Evolutionary conservation across 2,797 vertebrate genomes (phyloP), one percentile per base, ranked within the genome.

Genomic region (Tauraco hartlaubi): DNA sequence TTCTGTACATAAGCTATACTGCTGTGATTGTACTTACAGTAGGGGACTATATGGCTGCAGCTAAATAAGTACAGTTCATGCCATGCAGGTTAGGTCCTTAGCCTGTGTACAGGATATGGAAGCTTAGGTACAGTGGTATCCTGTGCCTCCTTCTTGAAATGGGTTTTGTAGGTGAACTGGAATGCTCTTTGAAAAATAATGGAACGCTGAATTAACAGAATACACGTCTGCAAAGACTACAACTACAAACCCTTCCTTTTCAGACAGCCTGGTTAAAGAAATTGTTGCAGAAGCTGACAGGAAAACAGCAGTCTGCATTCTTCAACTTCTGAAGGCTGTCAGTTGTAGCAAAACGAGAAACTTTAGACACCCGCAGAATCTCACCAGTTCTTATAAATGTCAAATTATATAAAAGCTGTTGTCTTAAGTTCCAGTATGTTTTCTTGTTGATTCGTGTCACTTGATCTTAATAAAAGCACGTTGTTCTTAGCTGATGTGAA

Each of bases 391-490:
- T 76, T 87, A 62, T 15, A 46, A 83, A 82, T 85, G 71, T 85
- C 71, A 74, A 59, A 54, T 74, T 48, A 55, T 39, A 43, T 48
- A 58, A 66, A 58, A 69, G 58, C 26, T 76, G 62, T 88, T 91
- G 88, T 96, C 76, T 76, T 71, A 81, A 81, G 87, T 92, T 88
- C 52, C 90, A 63, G 74, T 75, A 58, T 81, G 79, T 91, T 85
- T 90, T 91, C 85, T 90, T 90, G 87, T 92, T 85, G 73, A 75
- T 93, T 80, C 90, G 85, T 91, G 88, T 94, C 9, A n/a, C 74
- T 77, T 64, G 49, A 89, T 84, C 82, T 75, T 69, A 88, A 77
- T 89, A 88, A 90, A 91, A 86, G 58, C 62, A 48, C 4, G 9
- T 86, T 86, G 76, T 81, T 94, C 14, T 73, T 90, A 52, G 85